Evolutionary conservation across 2,888 invertebrate genomes (phyloP), one percentile per base, ranked within the genome.

Genomic region (Drosophila paramelanica): DNA sequence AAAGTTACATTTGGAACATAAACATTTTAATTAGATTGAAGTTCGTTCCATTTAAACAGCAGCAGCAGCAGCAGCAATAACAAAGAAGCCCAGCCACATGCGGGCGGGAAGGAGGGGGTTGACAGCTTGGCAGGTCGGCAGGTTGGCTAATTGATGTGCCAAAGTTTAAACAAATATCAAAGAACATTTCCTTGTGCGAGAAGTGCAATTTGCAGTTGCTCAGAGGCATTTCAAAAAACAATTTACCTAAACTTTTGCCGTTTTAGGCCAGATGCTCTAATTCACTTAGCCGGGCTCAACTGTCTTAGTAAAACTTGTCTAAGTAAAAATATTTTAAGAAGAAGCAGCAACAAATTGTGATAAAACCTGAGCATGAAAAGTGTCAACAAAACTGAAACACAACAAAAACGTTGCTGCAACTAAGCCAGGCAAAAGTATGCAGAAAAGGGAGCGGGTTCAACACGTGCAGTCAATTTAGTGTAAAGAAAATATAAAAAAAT

Each of bases 371-470:
- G 61, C 43, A 73, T 62, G 67, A 45, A 67, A 67, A 73, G 70
- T 71, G 77, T 79, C 82, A 88, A 79, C 88, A 79, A 72, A 72
- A 55, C 74, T 74, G 25, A 55, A 55, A 55, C 45, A 43, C 62
- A 68, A 68, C 73, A 61, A 14, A 69, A 38, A 69, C 10, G 31
- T 33, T 33, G 39, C 46, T 41, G 13, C 36, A 55, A 46, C 43
- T 43, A 43, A 42, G 57, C 11, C 14, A 25, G 39, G 27, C 43
- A n/a, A 58, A 53, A 42, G 17, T n/a, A 14, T 11, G 23, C 13
- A 14, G 11, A 39, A 10, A 39, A 13, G 33, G 23, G 25, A n/a
- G 11, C 60, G 36, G 10, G 23, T 27, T n/a, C 53, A 61, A 49
- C 67, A 53, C 78, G 80, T 77, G 61, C 67, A 53, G 76, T 68